Percentiles rank a stretch among this genome's conserved stretches.
Evolutionary conservation across 2,888 invertebrate species (phyloP).

Genomic region (Allygus modestus): DNA sequence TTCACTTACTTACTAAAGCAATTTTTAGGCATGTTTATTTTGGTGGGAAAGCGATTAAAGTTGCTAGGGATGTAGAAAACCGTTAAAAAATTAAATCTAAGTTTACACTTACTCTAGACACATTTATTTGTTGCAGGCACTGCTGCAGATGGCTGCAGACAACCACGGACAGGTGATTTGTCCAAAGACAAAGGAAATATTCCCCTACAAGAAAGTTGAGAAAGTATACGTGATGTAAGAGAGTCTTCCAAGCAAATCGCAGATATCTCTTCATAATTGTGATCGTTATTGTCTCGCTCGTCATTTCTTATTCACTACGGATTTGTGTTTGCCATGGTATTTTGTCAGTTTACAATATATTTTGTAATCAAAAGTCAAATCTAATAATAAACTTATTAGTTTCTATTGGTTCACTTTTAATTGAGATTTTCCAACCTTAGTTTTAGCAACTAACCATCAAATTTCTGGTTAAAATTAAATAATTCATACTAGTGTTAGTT

Average conservation of each 20-base stretch:
- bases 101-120: too few species aligned
- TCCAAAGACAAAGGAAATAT: conserved; percentile 95
- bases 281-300: background rate
- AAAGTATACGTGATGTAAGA: conserved; percentile 98
- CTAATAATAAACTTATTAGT: conserved; percentile 10
- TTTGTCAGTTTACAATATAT: conserved; percentile 39
- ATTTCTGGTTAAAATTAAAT: too few species aligned
- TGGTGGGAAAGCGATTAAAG: too few species aligned
- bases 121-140: conserved; percentile 79
- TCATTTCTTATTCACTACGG: background rate
- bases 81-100: too few species aligned
- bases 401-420: background rate
- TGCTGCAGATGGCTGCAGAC: conserved; percentile 92
- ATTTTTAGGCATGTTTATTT: too few species aligned
- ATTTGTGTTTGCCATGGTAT: conserved; percentile 19
- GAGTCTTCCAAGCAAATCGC: background rate
- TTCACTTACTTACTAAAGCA: too few species aligned
- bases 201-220: conserved; percentile 93
- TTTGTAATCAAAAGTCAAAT: conserved; percentile 39
- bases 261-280: background rate
- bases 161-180: conserved; percentile 96
- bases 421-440: too few species aligned
- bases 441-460: too few species aligned
- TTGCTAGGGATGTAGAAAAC: too few species aligned
- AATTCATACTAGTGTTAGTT: too few species aligned